Conservation (phyloP, 2,113 vertebrate genomes). For the Anarhynchus alexandrinus region DNA sequence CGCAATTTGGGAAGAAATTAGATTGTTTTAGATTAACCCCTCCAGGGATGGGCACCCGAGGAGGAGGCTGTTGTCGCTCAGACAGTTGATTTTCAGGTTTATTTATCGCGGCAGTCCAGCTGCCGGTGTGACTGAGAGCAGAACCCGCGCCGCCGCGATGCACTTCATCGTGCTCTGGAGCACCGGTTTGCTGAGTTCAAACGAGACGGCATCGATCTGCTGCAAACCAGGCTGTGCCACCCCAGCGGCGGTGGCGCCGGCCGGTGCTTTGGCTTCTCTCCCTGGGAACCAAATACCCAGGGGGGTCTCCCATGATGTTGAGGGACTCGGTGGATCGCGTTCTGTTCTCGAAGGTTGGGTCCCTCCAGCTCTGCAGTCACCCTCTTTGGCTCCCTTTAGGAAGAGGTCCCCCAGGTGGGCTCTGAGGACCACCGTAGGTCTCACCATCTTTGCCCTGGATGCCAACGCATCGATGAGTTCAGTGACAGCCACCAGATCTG, state of each 20-base stretch:
- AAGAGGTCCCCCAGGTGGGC: not conserved
- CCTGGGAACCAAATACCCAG: not conserved
- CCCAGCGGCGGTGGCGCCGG: rapidly evolving
- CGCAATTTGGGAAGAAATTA: slow-evolving; percentile 33
- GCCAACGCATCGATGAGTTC: rapidly evolving
- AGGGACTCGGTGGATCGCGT: not conserved
- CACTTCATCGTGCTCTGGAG: not conserved
- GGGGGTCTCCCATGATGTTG: rapidly evolving
- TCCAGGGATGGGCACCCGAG: not conserved
- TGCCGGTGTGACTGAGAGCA: not conserved
- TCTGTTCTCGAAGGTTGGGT: not conserved
- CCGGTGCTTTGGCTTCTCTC: not conserved
- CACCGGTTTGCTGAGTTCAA: not conserved
- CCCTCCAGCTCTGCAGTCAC: rapidly evolving
- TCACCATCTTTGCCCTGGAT: not conserved
- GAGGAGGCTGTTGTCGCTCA: not conserved
- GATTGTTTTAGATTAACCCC: slow-evolving; percentile 42
- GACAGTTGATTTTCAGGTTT: slow-evolving; percentile 24
- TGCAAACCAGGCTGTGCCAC: not conserved
- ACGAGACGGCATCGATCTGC: not conserved
- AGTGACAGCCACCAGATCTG: not conserved
- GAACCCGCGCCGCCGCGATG: not conserved
- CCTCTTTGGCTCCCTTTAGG: not conserved
- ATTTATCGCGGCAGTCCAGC: not conserved
- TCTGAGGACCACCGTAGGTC: not conserved